Conservation (phyloP, 1,140 invertebrate species). For the Teleopsis dalmanni region DNA sequence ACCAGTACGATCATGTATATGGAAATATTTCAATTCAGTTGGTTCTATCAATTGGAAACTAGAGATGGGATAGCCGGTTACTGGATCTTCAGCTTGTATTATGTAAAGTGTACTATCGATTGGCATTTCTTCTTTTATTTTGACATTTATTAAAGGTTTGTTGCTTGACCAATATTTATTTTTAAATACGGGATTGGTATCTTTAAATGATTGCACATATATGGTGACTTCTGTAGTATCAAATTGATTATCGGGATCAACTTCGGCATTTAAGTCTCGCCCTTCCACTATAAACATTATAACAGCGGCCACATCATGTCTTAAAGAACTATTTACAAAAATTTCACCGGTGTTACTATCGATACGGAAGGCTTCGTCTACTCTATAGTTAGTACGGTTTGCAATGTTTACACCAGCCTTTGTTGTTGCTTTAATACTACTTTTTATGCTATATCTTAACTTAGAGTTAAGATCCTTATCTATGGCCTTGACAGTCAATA, state of each 20-base stretch:
- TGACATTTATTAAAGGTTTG: constrained; percentile 58
- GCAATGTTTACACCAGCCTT: constrained; percentile 65
- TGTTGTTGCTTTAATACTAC: constrained; percentile 63
- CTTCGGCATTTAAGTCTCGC: constrained; percentile 61
- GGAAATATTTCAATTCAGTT: constrained; percentile 38
- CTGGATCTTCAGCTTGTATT: constrained; percentile 64
- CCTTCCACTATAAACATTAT: constrained; percentile 70
- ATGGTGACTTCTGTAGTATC: constrained; percentile 63
- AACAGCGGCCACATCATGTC: constrained; percentile 72
- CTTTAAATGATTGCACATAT: constrained; percentile 71
- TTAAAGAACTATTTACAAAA: constrained; percentile 58
- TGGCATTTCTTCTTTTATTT: constrained; percentile 68
- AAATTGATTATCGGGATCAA: constrained; percentile 59
- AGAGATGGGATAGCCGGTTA: constrained; percentile 55
- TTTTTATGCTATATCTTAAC: constrained; percentile 60
- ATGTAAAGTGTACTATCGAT: constrained; percentile 69
- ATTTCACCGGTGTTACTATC: constrained; percentile 63
- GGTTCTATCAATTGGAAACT: constrained; percentile 51
- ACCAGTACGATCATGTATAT: constrained; percentile 58
- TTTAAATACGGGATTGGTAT: constrained; percentile 70
- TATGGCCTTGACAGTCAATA: constrained; percentile 56
- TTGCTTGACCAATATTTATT: constrained; percentile 60
- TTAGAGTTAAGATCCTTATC: constrained; percentile 64
- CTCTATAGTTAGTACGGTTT: constrained; percentile 54
- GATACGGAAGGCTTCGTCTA: constrained; percentile 62